Conservation (phyloP, 2,113 vertebrate species). For the Tichodroma muraria region DNA sequence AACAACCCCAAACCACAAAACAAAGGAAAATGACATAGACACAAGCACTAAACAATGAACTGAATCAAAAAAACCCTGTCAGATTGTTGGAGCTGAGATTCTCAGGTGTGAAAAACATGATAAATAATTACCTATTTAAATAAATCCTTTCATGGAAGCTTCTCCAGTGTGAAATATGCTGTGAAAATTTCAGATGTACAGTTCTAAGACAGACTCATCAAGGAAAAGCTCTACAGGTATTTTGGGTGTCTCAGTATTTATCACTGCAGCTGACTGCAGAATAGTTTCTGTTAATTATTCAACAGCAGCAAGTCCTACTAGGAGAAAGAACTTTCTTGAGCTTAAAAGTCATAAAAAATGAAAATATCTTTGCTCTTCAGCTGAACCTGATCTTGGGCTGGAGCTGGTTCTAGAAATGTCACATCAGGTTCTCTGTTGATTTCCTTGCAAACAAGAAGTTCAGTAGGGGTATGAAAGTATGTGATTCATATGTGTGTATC, state of each 20-base stretch:
- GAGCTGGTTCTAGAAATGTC: not conserved
- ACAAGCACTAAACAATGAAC: not conserved
- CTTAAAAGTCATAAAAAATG: not conserved
- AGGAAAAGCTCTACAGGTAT: not conserved
- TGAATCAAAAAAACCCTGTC: not conserved
- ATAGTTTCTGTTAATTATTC: not conserved
- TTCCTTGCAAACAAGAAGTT: not conserved
- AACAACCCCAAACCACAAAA: not conserved
- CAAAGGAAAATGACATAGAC: not conserved
- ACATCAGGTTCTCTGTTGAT: not conserved
- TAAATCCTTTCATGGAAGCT: not conserved
- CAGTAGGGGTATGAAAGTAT: not conserved
- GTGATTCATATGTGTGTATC: rapidly evolving
- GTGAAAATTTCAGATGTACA: not conserved
- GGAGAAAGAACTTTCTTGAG: not conserved
- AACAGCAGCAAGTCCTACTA: not conserved
- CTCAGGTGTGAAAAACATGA: not conserved
- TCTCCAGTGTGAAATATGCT: not conserved
- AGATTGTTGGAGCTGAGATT: not conserved
- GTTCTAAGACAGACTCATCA: not conserved
- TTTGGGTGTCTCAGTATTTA: not conserved
- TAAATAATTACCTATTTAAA: not conserved
- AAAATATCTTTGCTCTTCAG: not conserved
- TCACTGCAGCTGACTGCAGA: not conserved
- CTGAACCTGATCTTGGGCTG: not conserved